Percentiles rank a stretch among this genome's conserved stretches.
These are phyloP conservation scores for Leptopilina drosophilae DNA, from an alignment of 2,888 invertebrate species.

Conservation along the genomic window DNA sequence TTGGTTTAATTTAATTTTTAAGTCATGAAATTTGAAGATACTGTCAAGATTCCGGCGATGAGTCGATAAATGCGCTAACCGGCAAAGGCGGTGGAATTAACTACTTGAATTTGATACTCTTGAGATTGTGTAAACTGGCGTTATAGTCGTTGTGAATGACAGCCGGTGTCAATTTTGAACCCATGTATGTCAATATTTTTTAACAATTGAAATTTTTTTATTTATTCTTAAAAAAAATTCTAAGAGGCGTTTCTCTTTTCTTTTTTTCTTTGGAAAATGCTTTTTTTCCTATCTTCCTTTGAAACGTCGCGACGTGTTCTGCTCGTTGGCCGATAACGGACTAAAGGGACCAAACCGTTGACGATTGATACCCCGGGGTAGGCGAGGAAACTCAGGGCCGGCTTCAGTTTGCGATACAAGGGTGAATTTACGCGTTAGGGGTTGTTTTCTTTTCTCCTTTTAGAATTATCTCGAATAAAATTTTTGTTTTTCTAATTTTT, in stretches of 20 bases:
- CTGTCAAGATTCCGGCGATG: not conserved
- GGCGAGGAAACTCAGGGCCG: slow-evolving; percentile 44
- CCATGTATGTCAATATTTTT: slow-evolving; percentile 67
- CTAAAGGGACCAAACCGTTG: slow-evolving; percentile 61
- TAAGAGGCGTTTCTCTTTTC: not conserved
- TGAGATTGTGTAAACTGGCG: slow-evolving; percentile 67
- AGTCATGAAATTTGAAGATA: not conserved
- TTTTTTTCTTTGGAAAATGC: not conserved
- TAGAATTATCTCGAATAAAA: not conserved
- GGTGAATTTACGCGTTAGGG: not conserved
- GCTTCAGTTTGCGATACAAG: not conserved
- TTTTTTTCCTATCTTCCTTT: not conserved
- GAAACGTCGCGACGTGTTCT: slow-evolving; percentile 55
- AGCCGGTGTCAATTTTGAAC: slow-evolving; percentile 67
- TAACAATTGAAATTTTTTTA: not conserved
- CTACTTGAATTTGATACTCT: slow-evolving; percentile 71
- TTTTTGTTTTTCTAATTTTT: not conserved
- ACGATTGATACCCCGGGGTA: slow-evolving; percentile 48
- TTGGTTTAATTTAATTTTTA: too few relatives aligned
- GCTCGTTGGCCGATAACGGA: slow-evolving; percentile 69
- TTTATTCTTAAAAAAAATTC: not conserved
- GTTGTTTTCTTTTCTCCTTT: not conserved
- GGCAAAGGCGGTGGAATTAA: slow-evolving; percentile 54
- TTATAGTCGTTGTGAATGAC: slow-evolving; percentile 65
- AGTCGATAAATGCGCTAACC: slow-evolving; percentile 9